Evolutionary conservation across 1,140 invertebrate species (phyloP), one percentile per base, ranked within the genome.

Genomic region (Lepidurus arcticus): DNA sequence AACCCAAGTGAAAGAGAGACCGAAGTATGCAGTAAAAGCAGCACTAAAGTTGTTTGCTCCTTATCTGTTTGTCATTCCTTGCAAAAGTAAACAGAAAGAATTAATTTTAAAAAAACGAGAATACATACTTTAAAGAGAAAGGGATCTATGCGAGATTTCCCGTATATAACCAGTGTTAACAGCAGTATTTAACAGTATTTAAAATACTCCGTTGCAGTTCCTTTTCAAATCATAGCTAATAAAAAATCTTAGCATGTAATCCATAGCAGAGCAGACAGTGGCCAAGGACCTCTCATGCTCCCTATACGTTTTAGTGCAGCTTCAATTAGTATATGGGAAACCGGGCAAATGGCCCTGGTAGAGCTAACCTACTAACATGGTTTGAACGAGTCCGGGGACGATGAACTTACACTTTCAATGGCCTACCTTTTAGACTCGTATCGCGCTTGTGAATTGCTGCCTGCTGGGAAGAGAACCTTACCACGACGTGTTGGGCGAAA

Each of bases 381-480:
- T 65, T 65, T 65, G 53, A 21, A n/a, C 16, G 53, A 65, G 53
- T 65, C n/a, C 53, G 53, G n/a, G 53, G 53, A 65, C 53, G 53
- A 65, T 65, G 53, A 65, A 65, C 53, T 65, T 65, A 65, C 53
- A 65, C 53, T 65, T 21, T 65, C 53, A 65, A 65, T 65, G 53
- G 53, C 53, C 53, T 65, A 65, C 13, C 53, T 65, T 65, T 16
- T 13, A 21, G 53, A 65, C 16, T 65, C 53, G 8, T 47, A 47
- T 65, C 9, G 16, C 53, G 16, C 53, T 65, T 65, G 1, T 65
- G 53, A 65, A 65, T n/a, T n/a, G 53, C 21, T 65, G 53, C 16
- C 53, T 65, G 16, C 53, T n/a, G 53, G 21, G 21, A 65, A 16
- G 21, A 16, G 53, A 65, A 65, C 53, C 53, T 21, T 65, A 65